Conservation (phyloP, 2,888 invertebrate genomes). For the Zelleria hepariella region DNA sequence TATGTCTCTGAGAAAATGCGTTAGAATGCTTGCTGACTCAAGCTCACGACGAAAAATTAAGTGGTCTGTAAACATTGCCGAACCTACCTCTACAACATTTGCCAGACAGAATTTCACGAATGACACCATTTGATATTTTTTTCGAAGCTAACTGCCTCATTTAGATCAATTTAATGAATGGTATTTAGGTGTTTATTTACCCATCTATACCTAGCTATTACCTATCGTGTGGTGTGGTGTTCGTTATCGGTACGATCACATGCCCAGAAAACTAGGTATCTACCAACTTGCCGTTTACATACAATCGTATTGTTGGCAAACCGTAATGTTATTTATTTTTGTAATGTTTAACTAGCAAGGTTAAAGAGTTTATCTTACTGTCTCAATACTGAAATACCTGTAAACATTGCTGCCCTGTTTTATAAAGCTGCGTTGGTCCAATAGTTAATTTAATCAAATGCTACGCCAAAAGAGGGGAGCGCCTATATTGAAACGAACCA, state of each 20-base stretch:
- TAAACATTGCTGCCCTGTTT: background rate
- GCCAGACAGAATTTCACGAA: no score
- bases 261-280: background rate
- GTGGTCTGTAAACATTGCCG: no score
- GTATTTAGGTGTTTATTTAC: no score
- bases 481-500: background rate
- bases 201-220: no score
- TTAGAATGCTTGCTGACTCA: no score
- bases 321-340: background rate
- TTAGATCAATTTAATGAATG: no score
- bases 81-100: no score
- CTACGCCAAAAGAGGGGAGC: background rate
- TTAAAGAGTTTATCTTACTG: background rate
- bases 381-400: background rate
- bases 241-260: background rate
- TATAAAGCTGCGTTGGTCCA: background rate
- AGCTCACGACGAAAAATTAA: no score
- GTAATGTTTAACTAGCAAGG: background rate
- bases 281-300: background rate
- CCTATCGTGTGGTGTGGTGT: background rate
- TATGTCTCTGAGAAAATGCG: no score
- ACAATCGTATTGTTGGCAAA: background rate
- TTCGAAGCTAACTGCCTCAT: no score
- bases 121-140: no score
- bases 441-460: background rate